Evolutionary conservation across 2,888 invertebrate species (phyloP), one percentile per base, ranked within the genome.

Genomic region (Pandemis corylana): DNA sequence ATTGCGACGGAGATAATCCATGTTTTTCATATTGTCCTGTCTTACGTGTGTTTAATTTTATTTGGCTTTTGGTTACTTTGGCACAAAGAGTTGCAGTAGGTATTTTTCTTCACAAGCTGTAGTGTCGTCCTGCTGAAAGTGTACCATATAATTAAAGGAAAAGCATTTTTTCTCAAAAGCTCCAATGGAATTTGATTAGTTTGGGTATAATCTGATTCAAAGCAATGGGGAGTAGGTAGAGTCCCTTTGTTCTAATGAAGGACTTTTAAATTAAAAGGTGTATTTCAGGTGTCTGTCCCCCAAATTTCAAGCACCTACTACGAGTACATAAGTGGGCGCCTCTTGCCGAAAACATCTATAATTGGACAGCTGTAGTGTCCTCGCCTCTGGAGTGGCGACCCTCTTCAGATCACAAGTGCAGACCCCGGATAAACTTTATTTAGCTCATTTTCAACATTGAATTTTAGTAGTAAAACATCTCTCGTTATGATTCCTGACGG

Each of bases 281-380:
- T 42, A 62, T 67, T 71, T 63, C 62, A 71, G 79, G 77, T 75
- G 59, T 76, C 76, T 75, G 59, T 76, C 76, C 78, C 75, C 59
- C 67, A 75, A 78, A 76, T 79, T 80, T 82, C 85, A 83, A 84
- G 84, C 81, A 80, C 78, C 76, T 81, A 78, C 80, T 80, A 78
- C 20, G 56, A 56, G 56, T 56, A 56, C 82, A 81, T 82, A 82
- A 81, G 82, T 78, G 81, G 81, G 83, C 81, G 85, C 84, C 88
- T 88, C 84, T 88, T 80, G 80, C 80, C 81, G 80, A 89, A 89
- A 90, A 90, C 87, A 88, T 88, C 86, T 90, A 89, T 91, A 92
- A 92, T 92, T 93, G 90, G 89, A 90, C 88, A 89, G 85, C 88
- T 88, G 87, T 87, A 89, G 88, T 80, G 87, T 85, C 81, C 89